Base-by-base conservation (phyloP, 64 coral and sea anemone genomes). In the Orbicella faveolata region DNA sequence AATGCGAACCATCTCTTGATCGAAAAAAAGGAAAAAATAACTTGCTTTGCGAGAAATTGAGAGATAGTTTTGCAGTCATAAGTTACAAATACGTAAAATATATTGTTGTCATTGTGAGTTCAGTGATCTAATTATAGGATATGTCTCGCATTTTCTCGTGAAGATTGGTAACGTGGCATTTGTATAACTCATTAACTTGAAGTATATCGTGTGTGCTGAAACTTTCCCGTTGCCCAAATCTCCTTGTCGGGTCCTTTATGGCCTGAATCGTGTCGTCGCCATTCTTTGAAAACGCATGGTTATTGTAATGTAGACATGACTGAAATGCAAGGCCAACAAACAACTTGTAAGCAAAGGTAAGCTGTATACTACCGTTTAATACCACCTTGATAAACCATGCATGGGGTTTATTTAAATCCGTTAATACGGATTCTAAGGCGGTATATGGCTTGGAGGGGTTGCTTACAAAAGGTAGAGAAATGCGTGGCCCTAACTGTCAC, bases 231-330 rank as follows among this genome's bases (percentile, higher is more conserved):
- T 92, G 90, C 3, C 90, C 90, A 74, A 92, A 92, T 75, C 68
- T 75, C 26, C 90, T 87, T 3, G 4, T 0, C 12, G 83, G 83
- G 23, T 92, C 76, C 17, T 53, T 1, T 61, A 2, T 74, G n/a
- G 84, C 76, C 11, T 67, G 12, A 23, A 92, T 39, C 2, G 90
- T 92, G 30, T 69, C 62, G 2, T 62, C 63, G 37, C 33, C 59
- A 19, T 92, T 80, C 19, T 87, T 79, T 59, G 83, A 72, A 41
- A 92, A 92, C 6, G 90, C 90, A 2, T 79, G 75, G 41, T 92
- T 92, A 83, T 92, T 84, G 90, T 92, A 92, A 61, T 92, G 90
- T 5, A 92, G 83, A 61, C 69, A 72, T 30, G 90, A 92, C 90
- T 92, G 62, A 25, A 87, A 89, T 9, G 11, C 39, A 74, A 92